A percentile compares a stretch with the other conserved stretches of the same genome.
phyloP scores from a whole-genome alignment of 2,888 invertebrate species.

The Agapetus fuscipes region DNA sequence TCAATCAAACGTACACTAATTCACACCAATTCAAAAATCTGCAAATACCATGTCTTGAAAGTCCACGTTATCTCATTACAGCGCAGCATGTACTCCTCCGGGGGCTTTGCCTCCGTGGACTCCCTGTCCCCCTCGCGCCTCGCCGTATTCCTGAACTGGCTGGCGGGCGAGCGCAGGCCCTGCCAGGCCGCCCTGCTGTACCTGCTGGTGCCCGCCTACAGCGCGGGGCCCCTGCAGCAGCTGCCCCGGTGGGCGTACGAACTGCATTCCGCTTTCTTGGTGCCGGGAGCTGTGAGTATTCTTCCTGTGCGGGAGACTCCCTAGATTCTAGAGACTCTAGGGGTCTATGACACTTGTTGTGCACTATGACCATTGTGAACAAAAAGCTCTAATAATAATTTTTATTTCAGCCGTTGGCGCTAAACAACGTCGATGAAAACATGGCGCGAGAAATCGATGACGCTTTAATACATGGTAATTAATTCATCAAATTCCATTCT shows the following conservation, averaged over 20 bases:
- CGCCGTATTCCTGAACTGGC: constrained; percentile 83
- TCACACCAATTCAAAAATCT: no score
- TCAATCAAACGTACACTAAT: no score
- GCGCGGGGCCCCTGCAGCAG: constrained; percentile 75
- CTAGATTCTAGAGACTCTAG: no score
- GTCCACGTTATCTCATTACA: no score
- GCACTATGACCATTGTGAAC: no score
- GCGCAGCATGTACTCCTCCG: constrained; percentile 73
- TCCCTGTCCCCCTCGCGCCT: constrained; percentile 69
- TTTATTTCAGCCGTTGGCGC: constrained; percentile 59
- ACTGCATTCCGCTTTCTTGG: constrained; percentile 92
- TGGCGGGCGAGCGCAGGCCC: constrained; percentile 34
- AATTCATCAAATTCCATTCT: no score
- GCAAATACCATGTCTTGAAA: no score
- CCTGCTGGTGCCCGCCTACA: constrained; percentile 84
- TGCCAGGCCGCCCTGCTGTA: constrained; percentile 59
- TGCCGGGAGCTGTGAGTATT: constrained; percentile 67
- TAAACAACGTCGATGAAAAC: constrained; percentile 75
- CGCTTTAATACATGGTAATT: constrained; percentile 58
- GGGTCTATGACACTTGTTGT: no score
- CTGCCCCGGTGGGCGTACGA: constrained; percentile 99
- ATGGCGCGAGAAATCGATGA: constrained; percentile 86
- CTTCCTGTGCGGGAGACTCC: no score
- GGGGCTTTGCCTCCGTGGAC: constrained; percentile 79
- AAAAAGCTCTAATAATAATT: no score